Percentiles rank a stretch among this genome's conserved stretches.
Evolutionary conservation across 2,888 invertebrate species (phyloP).

Genomic region (Teinopalpus imperialis): DNA sequence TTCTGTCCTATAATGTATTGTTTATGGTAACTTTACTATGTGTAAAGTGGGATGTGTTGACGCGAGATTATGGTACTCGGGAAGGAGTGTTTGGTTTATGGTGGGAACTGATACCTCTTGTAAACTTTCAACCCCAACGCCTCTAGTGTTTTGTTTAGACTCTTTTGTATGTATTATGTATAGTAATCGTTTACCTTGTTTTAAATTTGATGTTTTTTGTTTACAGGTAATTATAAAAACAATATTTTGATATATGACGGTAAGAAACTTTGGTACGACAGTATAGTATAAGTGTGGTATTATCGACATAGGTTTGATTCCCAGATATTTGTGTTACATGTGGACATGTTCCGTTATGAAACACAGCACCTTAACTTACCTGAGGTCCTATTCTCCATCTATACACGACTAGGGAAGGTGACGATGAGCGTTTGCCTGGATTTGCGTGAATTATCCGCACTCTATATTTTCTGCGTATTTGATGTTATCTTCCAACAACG

Average conservation of each 20-base stretch:
- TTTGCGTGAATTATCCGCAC: too few relatives aligned
- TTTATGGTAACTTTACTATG: slow-evolving; percentile 49
- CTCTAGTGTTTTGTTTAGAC: slow-evolving; percentile 2
- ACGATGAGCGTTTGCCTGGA: too few relatives aligned
- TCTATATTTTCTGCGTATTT: too few relatives aligned
- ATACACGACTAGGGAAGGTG: too few relatives aligned
- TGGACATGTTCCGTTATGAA: too few relatives aligned
- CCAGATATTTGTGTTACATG: too few relatives aligned
- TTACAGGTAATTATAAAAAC: slow-evolving; percentile 29
- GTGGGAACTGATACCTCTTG: slow-evolving; percentile 27
- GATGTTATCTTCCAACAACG: too few relatives aligned
- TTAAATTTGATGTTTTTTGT: slow-evolving; percentile 21
- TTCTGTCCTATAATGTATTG: slow-evolving; percentile 36
- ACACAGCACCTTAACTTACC: too few relatives aligned
- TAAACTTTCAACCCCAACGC: not conserved
- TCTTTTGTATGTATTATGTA: not conserved
- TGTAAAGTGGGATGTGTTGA: slow-evolving; percentile 58
- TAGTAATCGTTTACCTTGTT: not conserved
- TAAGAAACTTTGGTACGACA: not conserved
- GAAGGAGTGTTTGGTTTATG: slow-evolving; percentile 28
- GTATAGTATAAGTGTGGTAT: too few relatives aligned
- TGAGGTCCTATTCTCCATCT: too few relatives aligned
- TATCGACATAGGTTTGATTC: too few relatives aligned
- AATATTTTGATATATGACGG: not conserved
- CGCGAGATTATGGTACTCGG: slow-evolving; percentile 48